phyloP scores from a whole-genome alignment of 2,113 vertebrate species.

The Apus apus region DNA sequence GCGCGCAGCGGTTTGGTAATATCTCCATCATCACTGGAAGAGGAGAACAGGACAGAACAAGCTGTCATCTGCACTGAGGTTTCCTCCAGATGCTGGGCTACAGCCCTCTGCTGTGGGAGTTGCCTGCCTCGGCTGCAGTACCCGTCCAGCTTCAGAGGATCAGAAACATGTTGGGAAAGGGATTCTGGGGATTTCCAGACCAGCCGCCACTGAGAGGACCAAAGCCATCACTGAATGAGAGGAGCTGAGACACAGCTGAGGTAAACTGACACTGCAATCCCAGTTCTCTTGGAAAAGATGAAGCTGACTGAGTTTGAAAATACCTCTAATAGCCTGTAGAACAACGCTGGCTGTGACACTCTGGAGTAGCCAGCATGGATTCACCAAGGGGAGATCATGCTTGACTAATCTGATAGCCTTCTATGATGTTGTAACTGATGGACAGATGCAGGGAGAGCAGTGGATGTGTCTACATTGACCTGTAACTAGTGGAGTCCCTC shows the following conservation, averaged over 20 bases:
- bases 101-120: neutral
- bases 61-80: neutral
- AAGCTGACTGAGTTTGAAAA: neutral
- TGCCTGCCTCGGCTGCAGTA: neutral
- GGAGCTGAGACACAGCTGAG: neutral
- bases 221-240: neutral
- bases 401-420: no score
- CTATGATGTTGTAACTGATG: no score
- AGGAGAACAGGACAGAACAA: neutral
- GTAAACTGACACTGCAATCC: neutral
- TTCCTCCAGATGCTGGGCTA: neutral
- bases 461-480: no score
- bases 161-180: neutral
- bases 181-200: neutral
- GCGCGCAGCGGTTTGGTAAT: conserved; percentile 71
- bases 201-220: neutral
- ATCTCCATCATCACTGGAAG: conserved; percentile 73
- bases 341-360: neutral
- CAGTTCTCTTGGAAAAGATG: neutral
- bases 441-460: no score
- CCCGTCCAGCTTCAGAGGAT: neutral
- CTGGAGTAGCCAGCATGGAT: neutral
- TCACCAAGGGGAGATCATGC: no score
- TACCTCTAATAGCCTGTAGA: neutral
- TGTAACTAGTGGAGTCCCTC: no score